phyloP scores from a whole-genome alignment of 2,888 invertebrate genomes.

The Galeruca laticollis region DNA sequence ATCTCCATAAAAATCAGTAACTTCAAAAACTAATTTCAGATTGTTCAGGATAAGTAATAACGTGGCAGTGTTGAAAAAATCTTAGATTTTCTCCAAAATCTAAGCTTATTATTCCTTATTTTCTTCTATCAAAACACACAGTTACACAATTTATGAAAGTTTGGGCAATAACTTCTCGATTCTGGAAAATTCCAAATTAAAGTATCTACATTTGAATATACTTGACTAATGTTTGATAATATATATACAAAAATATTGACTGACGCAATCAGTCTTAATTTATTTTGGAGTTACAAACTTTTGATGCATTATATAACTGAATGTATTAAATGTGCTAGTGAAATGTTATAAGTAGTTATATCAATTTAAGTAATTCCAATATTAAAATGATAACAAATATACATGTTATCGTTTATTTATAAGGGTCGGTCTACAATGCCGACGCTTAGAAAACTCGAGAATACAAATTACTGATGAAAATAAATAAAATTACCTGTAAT shows the following conservation, averaged over 20 bases:
- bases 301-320: slow-evolving; percentile 6
- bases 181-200: background rate
- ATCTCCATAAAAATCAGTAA: no score
- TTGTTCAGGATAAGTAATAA: no score
- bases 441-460: slow-evolving; percentile 52
- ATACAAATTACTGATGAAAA: slow-evolving; percentile 23
- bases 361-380: slow-evolving; percentile 14
- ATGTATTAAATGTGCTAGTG: slow-evolving; percentile 9
- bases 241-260: background rate
- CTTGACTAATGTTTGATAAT: background rate
- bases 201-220: background rate
- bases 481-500: slow-evolving; percentile 38
- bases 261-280: background rate
- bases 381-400: slow-evolving; percentile 6
- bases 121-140: background rate
- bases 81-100: no score
- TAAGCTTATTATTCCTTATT: background rate
- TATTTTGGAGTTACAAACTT: slow-evolving; percentile 1
- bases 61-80: no score
- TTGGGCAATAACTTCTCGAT: background rate
- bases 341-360: slow-evolving; percentile 8
- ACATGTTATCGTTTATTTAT: slow-evolving; percentile 5
- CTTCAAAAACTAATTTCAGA: no score
- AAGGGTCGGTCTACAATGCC: slow-evolving; percentile 54
- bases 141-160: background rate